Evolutionary conservation across 2,888 invertebrate species (phyloP).

Genomic region (Agelastica alni): DNA sequence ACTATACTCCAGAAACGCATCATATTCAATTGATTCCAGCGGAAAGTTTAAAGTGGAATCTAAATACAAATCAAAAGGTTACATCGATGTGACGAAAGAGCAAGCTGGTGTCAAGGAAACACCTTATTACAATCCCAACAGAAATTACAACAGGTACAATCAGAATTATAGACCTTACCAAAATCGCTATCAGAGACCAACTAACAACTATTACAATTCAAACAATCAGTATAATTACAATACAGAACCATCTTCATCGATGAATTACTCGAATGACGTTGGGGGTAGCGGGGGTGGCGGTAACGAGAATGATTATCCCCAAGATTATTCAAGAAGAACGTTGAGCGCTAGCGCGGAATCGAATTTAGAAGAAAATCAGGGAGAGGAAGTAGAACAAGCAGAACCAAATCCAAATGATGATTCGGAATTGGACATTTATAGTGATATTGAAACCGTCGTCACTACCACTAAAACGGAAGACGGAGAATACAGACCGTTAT

Average conservation of each 20-base stretch:
- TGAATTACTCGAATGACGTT: slow-evolving; percentile 25
- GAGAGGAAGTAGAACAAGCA: slow-evolving; percentile 37
- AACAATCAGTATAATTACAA: slow-evolving; percentile 27
- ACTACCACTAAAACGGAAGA: slow-evolving; percentile 50
- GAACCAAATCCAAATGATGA: slow-evolving; percentile 44
- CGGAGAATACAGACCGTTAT: slow-evolving; percentile 23
- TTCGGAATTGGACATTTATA: slow-evolving; percentile 65
- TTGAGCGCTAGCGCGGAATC: slow-evolving; percentile 43
- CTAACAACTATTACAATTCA: slow-evolving; percentile 32
- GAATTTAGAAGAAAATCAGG: slow-evolving; percentile 33
- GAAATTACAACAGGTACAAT: slow-evolving; percentile 21
- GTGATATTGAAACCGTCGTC: slow-evolving; percentile 62
- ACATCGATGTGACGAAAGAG: slow-evolving; percentile 29
- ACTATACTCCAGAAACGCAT: slow-evolving; percentile 68
- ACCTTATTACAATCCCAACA: slow-evolving; percentile 26
- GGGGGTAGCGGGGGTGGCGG: slow-evolving; percentile 8
- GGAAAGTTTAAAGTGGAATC: slow-evolving; percentile 64
- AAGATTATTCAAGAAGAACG: slow-evolving; percentile 47
- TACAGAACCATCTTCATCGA: slow-evolving; percentile 32
- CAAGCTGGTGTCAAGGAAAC: slow-evolving; percentile 21
- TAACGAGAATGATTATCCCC: slow-evolving; percentile 41
- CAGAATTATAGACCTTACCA: slow-evolving; percentile 28
- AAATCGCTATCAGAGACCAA: slow-evolving; percentile 27
- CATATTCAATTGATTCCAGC: slow-evolving; percentile 64
- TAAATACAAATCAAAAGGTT: slow-evolving; percentile 17